Evolutionary conservation across 1,140 invertebrate species (phyloP).

Genomic region (Zaprionus taronus): DNA sequence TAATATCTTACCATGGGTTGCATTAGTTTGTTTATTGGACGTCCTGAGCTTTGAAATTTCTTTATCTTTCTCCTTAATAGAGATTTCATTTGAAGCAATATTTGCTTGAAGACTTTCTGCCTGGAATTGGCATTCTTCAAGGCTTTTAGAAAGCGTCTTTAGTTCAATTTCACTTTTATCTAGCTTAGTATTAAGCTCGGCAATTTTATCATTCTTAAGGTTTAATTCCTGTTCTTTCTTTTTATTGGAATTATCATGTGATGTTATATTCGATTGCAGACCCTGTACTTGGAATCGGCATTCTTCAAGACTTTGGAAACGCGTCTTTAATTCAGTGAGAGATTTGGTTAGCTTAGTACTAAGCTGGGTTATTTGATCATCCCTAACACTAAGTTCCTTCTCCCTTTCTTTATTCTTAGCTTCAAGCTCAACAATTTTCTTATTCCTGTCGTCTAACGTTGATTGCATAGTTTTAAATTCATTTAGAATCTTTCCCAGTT

Average conservation of each 20-base stretch:
- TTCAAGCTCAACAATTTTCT: background rate
- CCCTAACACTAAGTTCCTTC: background rate
- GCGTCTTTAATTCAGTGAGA: background rate
- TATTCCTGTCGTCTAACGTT: background rate
- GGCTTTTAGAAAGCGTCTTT: background rate
- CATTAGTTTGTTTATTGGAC: background rate
- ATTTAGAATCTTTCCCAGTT: background rate
- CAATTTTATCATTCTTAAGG: background rate
- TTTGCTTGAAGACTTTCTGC: background rate
- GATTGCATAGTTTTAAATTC: background rate
- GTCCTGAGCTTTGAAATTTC: background rate
- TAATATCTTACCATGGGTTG: background rate
- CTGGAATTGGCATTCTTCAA: background rate
- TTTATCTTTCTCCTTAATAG: background rate
- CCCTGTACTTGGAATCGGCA: background rate
- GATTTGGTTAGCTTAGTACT: background rate
- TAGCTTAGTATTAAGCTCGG: background rate
- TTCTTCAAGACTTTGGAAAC: background rate
- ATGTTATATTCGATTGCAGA: no score
- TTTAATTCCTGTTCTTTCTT: background rate
- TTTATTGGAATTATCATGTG: no score
- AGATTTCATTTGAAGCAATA: background rate
- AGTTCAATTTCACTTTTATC: background rate
- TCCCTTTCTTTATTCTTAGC: background rate
- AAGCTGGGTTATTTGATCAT: background rate